Evolutionary conservation across 1,140 invertebrate genomes (phyloP).

Genomic region (Brachionus plicatilis): DNA sequence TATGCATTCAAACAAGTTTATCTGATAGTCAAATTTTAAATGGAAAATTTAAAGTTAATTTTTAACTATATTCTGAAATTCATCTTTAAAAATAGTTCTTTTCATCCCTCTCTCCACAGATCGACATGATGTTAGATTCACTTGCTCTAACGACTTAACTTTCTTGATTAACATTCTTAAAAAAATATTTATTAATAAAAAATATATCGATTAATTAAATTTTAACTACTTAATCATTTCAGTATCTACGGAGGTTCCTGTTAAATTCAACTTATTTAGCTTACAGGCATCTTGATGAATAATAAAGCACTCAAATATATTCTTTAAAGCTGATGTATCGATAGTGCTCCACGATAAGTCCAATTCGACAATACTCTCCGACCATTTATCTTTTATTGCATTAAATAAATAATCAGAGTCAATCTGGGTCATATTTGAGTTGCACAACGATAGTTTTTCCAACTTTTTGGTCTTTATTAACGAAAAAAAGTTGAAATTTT

Average conservation of each 20-base stretch:
- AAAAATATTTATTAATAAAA: background rate
- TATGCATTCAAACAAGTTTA: background rate
- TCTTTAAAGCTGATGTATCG: background rate
- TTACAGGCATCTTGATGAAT: background rate
- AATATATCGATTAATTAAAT: background rate
- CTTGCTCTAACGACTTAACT: background rate
- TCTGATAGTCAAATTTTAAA: background rate
- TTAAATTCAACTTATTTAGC: background rate
- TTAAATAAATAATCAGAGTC: background rate
- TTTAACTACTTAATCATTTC: slow-evolving; percentile 11
- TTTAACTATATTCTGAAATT: background rate
- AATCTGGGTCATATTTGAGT: background rate
- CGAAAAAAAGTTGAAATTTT: slow-evolving; percentile 23
- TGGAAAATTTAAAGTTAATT: background rate
- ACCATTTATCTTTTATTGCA: background rate
- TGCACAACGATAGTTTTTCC: background rate
- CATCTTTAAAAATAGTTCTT: background rate
- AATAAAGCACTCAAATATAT: background rate
- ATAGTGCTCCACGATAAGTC: slow-evolving; percentile 23
- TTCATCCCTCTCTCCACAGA: slow-evolving; percentile 10
- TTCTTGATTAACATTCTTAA: background rate
- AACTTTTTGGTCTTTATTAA: background rate
- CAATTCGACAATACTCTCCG: background rate
- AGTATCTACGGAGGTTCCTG: slow-evolving; percentile 8
- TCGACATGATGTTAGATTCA: slow-evolving; percentile 37